Evolutionary conservation across 2,797 vertebrate genomes (phyloP).

Genomic region (Tachyglossus aculeatus): DNA sequence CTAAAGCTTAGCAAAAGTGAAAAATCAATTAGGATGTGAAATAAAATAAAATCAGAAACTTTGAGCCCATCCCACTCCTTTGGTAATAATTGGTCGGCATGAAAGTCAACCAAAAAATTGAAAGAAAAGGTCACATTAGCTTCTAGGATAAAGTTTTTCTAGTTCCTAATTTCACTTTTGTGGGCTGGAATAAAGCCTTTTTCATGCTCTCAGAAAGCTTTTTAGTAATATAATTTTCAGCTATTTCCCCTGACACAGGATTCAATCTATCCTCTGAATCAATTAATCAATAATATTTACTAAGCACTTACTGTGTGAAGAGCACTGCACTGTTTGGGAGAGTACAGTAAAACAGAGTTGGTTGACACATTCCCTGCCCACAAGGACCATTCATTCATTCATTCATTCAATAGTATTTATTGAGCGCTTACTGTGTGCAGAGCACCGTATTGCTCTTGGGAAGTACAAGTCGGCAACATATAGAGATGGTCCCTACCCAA

Average conservation of each 20-base stretch:
- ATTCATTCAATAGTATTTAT: too few species aligned
- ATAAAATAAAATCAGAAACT: constrained; percentile 10
- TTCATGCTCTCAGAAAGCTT: neutral
- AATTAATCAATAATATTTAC: too few species aligned
- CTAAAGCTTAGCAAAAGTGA: neutral
- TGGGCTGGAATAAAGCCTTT: neutral
- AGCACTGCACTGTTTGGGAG: too few species aligned
- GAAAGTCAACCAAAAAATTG: neutral
- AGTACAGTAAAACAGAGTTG: too few species aligned
- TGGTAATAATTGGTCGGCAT: neutral
- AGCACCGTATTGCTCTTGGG: too few species aligned
- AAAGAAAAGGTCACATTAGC: neutral
- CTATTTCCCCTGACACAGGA: neutral
- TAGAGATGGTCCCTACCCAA: too few species aligned
- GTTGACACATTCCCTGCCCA: too few species aligned
- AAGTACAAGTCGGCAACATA: too few species aligned
- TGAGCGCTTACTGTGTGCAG: too few species aligned
- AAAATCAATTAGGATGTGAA: constrained; percentile 26
- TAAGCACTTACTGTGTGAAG: too few species aligned
- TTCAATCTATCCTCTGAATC: too few species aligned
- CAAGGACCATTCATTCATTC: too few species aligned
- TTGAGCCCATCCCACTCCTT: neutral
- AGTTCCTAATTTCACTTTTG: neutral
- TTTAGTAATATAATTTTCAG: neutral
- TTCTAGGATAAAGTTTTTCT: neutral